Evolutionary conservation across 2,113 vertebrate species (phyloP).

Genomic region (Indri indri): DNA sequence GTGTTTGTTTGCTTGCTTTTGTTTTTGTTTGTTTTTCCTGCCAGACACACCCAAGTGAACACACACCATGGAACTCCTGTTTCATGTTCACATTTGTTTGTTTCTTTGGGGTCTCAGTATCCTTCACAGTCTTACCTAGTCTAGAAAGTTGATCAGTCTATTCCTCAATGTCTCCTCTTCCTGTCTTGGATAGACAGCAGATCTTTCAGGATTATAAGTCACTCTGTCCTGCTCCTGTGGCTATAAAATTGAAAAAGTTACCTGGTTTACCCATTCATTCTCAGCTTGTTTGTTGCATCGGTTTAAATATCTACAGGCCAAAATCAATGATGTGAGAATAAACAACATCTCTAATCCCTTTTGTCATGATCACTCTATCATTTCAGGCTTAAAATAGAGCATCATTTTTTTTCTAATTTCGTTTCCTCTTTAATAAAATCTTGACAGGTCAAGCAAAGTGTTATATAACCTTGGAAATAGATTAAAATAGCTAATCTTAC

Average conservation of each 20-base stretch:
- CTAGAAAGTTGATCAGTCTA: not conserved
- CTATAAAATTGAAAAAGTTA: constrained; percentile 6
- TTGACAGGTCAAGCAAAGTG: constrained; percentile 11
- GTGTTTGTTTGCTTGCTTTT: not conserved
- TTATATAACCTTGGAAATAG: not conserved
- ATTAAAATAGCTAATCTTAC: not conserved
- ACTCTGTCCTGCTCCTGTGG: not conserved
- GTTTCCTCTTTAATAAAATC: constrained; percentile 47
- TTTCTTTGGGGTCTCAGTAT: rapidly evolving
- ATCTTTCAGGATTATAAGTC: not conserved
- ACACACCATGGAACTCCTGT: rapidly evolving
- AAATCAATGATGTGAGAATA: not conserved
- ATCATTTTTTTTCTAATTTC: not conserved
- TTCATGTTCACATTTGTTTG: rapidly evolving
- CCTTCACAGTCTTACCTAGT: not conserved
- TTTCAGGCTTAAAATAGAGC: not conserved
- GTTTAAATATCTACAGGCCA: not conserved
- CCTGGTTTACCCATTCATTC: not conserved
- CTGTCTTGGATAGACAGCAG: not conserved
- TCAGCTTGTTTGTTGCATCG: not conserved
- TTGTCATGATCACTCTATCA: not conserved
- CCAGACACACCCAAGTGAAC: rapidly evolving
- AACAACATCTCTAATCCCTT: constrained; percentile 30
- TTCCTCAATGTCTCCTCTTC: not conserved
- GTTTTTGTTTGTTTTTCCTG: not conserved